Conservation (phyloP, 2,797 vertebrate species). For the Darevskia nairensis region DNA sequence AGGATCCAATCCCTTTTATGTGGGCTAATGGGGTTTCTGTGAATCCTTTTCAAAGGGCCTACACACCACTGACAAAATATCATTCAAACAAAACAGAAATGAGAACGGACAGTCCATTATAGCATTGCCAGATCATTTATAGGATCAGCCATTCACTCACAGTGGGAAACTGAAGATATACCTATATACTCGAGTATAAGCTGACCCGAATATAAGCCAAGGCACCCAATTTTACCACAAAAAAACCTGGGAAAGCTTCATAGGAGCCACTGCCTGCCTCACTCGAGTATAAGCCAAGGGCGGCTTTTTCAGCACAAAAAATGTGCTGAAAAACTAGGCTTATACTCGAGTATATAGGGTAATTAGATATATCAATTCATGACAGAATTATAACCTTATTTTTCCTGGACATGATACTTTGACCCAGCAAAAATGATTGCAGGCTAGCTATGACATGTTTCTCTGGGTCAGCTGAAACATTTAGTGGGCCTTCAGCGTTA, state of each 20-base stretch:
- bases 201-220: too few species aligned
- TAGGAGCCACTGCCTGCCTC: too few species aligned
- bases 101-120: slow-evolving; percentile 16
- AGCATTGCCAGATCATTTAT: slow-evolving; percentile 57
- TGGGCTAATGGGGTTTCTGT: not conserved
- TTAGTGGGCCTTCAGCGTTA: not conserved
- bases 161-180: slow-evolving; percentile 38
- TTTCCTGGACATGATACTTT: slow-evolving; percentile 42
- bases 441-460: slow-evolving; percentile 32
- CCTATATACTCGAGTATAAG: too few species aligned
- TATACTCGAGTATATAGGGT: too few species aligned
- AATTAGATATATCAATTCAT: slow-evolving; percentile 60
- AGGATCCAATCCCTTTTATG: too few species aligned
- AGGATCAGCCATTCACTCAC: slow-evolving; percentile 55
- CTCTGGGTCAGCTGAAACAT: not conserved
- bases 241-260: too few species aligned
- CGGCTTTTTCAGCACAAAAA: too few species aligned
- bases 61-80: not conserved
- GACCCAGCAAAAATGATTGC: slow-evolving; percentile 48
- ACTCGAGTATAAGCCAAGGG: too few species aligned
- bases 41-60: not conserved
- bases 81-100: not conserved
- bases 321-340: too few species aligned
- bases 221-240: too few species aligned
- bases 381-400: slow-evolving; percentile 26